Base-by-base conservation (phyloP, 2,888 invertebrate genomes). In the Polydrusus cervinus region DNA sequence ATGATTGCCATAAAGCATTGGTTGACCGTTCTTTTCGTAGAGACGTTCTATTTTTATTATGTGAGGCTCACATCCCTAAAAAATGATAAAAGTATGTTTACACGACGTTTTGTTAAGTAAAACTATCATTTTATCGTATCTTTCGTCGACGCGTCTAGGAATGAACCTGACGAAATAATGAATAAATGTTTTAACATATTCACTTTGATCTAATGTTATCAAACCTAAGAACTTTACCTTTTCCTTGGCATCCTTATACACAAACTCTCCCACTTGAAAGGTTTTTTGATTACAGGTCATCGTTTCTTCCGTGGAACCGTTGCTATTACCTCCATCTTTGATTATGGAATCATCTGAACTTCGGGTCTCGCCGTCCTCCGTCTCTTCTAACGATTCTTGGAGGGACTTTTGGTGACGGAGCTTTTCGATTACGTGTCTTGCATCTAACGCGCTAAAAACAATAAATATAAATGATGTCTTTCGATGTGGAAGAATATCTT, bases 1-100 rank as follows among this genome's bases (percentile, higher is more conserved):
- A 83, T 96, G 93, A 84, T 94, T 95, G n/a, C 97, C 97, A 83
- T 96, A 95, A 81, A 97, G 90, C 93, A 96, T 95, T 81, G 95
- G 94, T 78, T 94, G 92, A 9, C 94, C 93, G 57, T 93, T 93
- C 16, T 90, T 89, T 13, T 94, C 95, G 94, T 95, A 97, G 13
- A 99, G 90, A 0, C 96, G 91, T 85, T 98, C 83, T 13, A 84
- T 83, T 64, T 80, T 76, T 14, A 83, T 75, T 57, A 98, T 95
- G 80, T 94, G 90, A 0, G 93, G 92, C 55, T 96, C 94, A 87
- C 92, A 75, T 87, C 86, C 75, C 73, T 30, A 14, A 57, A 62
- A 10, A 64, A 69, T 30, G 7, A 16, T n/a, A 61, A 51, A 53
- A n/a, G 18, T n/a, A 51, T 8, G 20, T 20, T 43, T 9, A 18